Percentiles rank a stretch among this genome's conserved stretches.
These are phyloP conservation scores for Lerema accius DNA, from an alignment of 1,140 invertebrate genomes.

Conservation along the genomic window DNA sequence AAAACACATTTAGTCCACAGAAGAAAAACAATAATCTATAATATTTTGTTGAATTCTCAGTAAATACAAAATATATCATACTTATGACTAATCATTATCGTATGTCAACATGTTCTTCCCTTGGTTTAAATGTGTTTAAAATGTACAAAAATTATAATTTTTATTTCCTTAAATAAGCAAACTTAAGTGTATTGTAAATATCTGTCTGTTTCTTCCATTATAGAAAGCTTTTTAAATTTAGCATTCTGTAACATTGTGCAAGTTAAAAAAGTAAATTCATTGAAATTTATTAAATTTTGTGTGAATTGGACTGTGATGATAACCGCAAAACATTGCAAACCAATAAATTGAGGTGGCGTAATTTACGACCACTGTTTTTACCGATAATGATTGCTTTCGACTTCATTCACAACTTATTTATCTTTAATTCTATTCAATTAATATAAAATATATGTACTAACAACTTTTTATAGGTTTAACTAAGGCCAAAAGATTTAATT, in stretches of 20 bases:
- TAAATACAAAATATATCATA: too few relatives aligned
- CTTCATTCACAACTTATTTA: too few relatives aligned
- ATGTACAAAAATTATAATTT: not conserved
- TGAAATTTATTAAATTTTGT: slow-evolving; percentile 17
- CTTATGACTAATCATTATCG: too few relatives aligned
- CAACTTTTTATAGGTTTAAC: too few relatives aligned
- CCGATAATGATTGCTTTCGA: too few relatives aligned
- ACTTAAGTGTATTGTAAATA: too few relatives aligned
- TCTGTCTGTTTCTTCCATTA: slow-evolving; percentile 5
- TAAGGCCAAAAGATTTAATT: too few relatives aligned
- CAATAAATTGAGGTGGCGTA: not conserved
- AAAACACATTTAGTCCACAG: not conserved
- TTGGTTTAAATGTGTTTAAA: slow-evolving; percentile 9
- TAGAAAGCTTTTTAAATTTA: slow-evolving; percentile 9
- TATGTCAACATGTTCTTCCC: too few relatives aligned
- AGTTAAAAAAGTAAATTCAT: slow-evolving; percentile 8
- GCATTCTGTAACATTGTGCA: slow-evolving; percentile 6
- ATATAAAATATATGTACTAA: too few relatives aligned
- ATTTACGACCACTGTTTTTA: not conserved
- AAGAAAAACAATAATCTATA: not conserved
- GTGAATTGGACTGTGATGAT: not conserved
- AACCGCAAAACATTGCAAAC: not conserved
- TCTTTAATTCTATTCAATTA: too few relatives aligned
- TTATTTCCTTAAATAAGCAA: too few relatives aligned
- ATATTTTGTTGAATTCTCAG: too few relatives aligned